phyloP scores from a whole-genome alignment of 1,140 invertebrate species.

The Palaemon carinicauda region DNA sequence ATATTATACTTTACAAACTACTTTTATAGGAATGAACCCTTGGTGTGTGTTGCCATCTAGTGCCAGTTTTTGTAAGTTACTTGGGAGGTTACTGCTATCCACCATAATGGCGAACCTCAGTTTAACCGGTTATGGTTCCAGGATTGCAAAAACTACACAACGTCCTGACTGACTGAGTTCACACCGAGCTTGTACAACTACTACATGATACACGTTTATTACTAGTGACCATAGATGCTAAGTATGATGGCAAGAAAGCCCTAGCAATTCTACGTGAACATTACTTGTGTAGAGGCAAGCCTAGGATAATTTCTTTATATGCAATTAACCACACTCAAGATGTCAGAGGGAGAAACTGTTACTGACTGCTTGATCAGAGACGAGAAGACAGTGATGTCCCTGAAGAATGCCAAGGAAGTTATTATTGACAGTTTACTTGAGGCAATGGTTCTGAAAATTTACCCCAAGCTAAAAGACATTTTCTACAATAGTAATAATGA shows the following conservation, averaged over 20 bases:
- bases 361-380: background rate
- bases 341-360: background rate
- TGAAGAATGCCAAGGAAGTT: background rate
- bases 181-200: background rate
- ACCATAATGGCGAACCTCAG: background rate
- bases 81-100: background rate
- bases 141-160: background rate
- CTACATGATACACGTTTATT: background rate
- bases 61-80: too few relatives aligned
- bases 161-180: background rate
- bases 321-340: background rate
- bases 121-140: conserved; percentile 21
- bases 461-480: too few relatives aligned
- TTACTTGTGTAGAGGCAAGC: conserved; percentile 1
- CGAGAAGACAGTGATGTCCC: background rate
- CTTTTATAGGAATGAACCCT: too few relatives aligned
- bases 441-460: background rate
- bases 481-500: background rate
- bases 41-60: too few relatives aligned
- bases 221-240: background rate
- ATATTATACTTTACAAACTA: too few relatives aligned
- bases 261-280: background rate
- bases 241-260: background rate
- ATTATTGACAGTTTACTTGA: background rate
- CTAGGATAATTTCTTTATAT: background rate